Percentiles rank a stretch among this genome's conserved stretches.
phyloP scores from a whole-genome alignment of 2,113 vertebrate species.

The Podarcis raffonei region DNA sequence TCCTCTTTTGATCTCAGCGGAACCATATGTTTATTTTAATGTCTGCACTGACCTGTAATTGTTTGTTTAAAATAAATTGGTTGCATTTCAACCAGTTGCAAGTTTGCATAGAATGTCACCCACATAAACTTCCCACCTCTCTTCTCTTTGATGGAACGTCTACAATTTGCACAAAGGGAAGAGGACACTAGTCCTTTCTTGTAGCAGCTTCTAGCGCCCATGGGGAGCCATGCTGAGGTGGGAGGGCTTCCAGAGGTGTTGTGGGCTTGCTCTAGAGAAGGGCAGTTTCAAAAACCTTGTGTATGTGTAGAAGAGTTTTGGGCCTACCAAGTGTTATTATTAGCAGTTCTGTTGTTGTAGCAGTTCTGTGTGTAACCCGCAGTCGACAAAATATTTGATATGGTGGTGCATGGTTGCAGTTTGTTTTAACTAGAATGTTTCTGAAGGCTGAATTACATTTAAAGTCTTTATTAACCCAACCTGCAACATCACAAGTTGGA shows the following conservation, averaged over 20 bases:
- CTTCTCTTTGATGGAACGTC: neutral
- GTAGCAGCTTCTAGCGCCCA: neutral
- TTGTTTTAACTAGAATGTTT: too few species aligned
- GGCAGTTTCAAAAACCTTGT: neutral
- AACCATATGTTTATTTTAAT: neutral
- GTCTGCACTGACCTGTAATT: neutral
- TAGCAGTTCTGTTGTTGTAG: neutral
- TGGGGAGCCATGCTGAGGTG: neutral
- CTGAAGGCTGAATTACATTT: neutral
- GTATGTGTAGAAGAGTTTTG: neutral
- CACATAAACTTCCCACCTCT: neutral
- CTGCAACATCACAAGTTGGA: neutral
- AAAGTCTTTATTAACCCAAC: neutral
- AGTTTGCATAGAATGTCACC: neutral
- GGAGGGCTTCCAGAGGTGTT: neutral
- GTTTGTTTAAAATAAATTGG: neutral
- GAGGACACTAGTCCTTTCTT: neutral
- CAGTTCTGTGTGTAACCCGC: neutral
- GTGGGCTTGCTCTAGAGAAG: neutral
- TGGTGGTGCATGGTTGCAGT: too few species aligned
- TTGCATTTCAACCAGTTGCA: neutral
- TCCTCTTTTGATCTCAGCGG: slow-evolving; percentile 8
- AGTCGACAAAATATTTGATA: neutral
- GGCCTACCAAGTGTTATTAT: neutral
- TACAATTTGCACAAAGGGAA: neutral